Base-by-base conservation (phyloP, 2,113 vertebrate species). In the Porphyrio hochstetteri region DNA sequence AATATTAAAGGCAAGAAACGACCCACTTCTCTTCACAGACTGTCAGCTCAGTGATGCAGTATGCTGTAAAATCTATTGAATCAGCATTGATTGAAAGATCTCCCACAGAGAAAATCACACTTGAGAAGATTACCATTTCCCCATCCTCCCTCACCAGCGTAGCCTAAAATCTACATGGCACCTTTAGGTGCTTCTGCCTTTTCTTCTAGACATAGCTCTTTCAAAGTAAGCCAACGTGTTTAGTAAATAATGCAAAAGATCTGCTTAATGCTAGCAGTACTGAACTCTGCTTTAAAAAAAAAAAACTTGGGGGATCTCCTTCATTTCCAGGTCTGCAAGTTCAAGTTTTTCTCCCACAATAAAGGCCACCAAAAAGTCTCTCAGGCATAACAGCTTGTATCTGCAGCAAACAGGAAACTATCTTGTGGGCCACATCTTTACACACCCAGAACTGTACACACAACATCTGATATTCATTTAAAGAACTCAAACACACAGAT, bases 391-490 rank as follows among this genome's bases (percentile, higher is more conserved):
- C 11, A 64, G 42, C 27, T n/a, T 53, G 1, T 36, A 80, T 81
- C 44, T 72, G 48, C 15, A 16, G 33, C 11, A 19, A 46, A 35
- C 2, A 11, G 9, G 38, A 77, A 46, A 20, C 17, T 44, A 3
- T n/a, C 61, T 60, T 59, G 28, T n/a, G 60, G 14, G 20, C 13
- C 56, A 35, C 16, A 53, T 28, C 82, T 85, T 82, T 20, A 52
- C 13, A 80, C 6, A 53, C 9, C 11, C 29, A 13, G 16, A 42
- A 68, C 2, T 13, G 33, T 27, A 63, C 9, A n/a, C 0, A 0
- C 61, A 57, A 63, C 27, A 55, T n/a, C 52, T 64, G 25, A 81
- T 21, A n/a, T 19, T 35, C 15, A n/a, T 78, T 68, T 63, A 21
- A 77, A 68, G 21, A 63, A n/a, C 5, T 50, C 4, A 59, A 60